These are phyloP conservation scores for Eublepharis macularius DNA, from an alignment of 2,113 vertebrate genomes.

Conservation along the genomic window DNA sequence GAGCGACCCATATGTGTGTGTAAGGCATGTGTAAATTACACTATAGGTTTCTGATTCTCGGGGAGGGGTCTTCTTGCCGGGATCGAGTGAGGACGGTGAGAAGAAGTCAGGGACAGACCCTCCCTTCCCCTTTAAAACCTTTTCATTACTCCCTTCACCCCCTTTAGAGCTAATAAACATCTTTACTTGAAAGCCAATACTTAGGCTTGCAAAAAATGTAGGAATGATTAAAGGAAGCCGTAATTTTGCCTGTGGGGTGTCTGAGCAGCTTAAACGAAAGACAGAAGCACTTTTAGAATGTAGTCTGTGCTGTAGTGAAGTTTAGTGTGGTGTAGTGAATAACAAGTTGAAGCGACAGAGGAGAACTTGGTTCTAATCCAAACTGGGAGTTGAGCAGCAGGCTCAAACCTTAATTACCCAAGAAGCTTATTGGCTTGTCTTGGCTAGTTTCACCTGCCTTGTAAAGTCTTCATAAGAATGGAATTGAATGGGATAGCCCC, in stretches of 20 bases:
- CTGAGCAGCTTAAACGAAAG: not conserved
- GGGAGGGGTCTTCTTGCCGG: not conserved
- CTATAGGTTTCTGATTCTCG: too few species aligned
- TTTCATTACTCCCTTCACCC: not conserved
- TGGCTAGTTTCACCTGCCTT: not conserved
- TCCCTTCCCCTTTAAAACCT: not conserved
- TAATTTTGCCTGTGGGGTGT: not conserved
- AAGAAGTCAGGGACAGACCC: not conserved
- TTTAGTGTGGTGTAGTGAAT: not conserved
- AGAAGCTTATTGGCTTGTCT: not conserved
- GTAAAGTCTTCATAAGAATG: not conserved
- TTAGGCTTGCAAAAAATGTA: not conserved
- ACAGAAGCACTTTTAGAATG: not conserved
- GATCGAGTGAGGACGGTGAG: not conserved
- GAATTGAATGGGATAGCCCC: not conserved
- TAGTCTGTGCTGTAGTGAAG: not conserved
- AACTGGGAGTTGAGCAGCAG: not conserved
- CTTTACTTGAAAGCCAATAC: not conserved
- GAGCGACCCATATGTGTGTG: not conserved
- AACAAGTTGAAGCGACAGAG: not conserved
- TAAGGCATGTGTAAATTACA: not conserved
- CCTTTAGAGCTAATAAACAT: not conserved
- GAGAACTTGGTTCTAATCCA: not conserved
- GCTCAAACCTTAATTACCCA: not conserved
- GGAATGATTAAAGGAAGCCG: not conserved